Evolutionary conservation across 2,888 invertebrate species (phyloP).

Genomic region (Achlya flavicornis): DNA sequence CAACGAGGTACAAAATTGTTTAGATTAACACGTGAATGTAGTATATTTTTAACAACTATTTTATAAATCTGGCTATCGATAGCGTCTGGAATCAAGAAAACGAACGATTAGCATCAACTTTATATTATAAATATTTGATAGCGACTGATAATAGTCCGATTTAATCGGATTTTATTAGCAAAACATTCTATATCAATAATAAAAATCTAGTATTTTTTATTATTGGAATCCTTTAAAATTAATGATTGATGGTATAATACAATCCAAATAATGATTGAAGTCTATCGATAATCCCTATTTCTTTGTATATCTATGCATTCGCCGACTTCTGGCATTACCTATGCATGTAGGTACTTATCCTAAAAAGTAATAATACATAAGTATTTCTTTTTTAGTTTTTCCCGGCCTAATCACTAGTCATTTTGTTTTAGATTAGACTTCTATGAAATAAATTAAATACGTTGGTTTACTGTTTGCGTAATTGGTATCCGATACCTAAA

Average conservation of each 20-base stretch:
- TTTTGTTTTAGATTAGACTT: slow-evolving; percentile 6
- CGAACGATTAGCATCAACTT: slow-evolving; percentile 34
- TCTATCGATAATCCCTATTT: not conserved
- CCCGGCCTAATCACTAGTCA: slow-evolving; percentile 8
- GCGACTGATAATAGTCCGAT: slow-evolving; percentile 24
- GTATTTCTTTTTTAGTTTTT: not conserved
- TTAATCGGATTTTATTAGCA: slow-evolving; percentile 25
- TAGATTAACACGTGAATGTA: not conserved
- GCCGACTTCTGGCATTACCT: not conserved
- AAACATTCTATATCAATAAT: slow-evolving; percentile 11
- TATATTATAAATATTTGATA: slow-evolving; percentile 30
- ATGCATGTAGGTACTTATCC: slow-evolving; percentile 3
- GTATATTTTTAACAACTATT: not conserved
- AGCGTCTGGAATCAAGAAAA: slow-evolving; percentile 34
- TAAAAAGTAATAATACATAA: not conserved
- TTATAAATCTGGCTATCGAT: slow-evolving; percentile 17
- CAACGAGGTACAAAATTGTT: not conserved
- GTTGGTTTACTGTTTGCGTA: not conserved
- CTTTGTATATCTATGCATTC: not conserved
- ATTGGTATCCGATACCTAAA: not conserved
- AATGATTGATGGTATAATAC: too few relatives aligned
- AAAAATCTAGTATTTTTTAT: not conserved
- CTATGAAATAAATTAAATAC: not conserved
- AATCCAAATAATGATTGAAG: not conserved
- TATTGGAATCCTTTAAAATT: not conserved